phyloP scores from a whole-genome alignment of 2,888 invertebrate species.

The Leptura quadrifasciata region DNA sequence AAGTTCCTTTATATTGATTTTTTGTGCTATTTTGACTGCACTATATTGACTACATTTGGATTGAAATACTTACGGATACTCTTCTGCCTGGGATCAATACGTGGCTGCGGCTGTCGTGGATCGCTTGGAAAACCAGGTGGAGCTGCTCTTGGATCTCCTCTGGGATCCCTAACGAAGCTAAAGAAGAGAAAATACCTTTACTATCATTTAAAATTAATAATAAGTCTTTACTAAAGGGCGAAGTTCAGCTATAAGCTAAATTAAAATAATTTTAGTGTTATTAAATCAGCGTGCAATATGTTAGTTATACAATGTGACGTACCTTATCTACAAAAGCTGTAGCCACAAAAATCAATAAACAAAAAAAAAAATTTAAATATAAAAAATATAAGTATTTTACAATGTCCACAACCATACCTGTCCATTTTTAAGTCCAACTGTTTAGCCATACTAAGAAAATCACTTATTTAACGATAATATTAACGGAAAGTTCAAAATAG shows the following conservation, averaged over 20 bases:
- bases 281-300: too few species aligned
- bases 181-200: constrained; percentile 32
- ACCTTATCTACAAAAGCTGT: too few species aligned
- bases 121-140: constrained; percentile 73
- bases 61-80: constrained; percentile 68
- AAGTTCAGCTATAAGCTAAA: too few species aligned
- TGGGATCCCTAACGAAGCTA: constrained; percentile 70
- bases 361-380: too few species aligned
- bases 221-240: too few species aligned
- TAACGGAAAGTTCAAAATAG: neutral
- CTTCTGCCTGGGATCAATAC: constrained; percentile 82
- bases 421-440: constrained; percentile 56
- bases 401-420: constrained; percentile 51
- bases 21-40: too few species aligned
- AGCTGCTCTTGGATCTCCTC: constrained; percentile 62
- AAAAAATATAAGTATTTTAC: constrained; percentile 2
- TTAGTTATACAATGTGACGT: too few species aligned
- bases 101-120: constrained; percentile 76
- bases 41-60: too few species aligned
- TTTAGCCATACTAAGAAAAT: constrained; percentile 46
- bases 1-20: too few species aligned
- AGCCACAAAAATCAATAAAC: too few species aligned
- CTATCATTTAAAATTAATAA: neutral
- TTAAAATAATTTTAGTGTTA: too few species aligned
- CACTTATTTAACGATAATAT: constrained; percentile 5